Evolutionary conservation across 2,113 vertebrate species (phyloP).

Genomic region (Cephalopterus ornatus): DNA sequence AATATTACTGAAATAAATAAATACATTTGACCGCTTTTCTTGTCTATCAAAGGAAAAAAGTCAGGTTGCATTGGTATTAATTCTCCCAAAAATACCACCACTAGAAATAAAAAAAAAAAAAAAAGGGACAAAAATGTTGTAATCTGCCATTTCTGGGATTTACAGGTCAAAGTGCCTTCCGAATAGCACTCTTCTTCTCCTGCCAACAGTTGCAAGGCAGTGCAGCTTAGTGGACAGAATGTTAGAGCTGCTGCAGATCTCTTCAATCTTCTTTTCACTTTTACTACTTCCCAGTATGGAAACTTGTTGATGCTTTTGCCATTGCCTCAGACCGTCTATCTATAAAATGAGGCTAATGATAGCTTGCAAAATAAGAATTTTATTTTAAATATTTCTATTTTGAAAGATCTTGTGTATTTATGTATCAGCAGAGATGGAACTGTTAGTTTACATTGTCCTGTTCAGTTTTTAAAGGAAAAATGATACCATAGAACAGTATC

Average conservation of each 20-base stretch:
- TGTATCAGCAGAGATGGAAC: not conserved
- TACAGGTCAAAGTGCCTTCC: not conserved
- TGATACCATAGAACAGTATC: not conserved
- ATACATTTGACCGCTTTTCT: not conserved
- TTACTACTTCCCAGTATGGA: not conserved
- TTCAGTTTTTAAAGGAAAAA: not conserved
- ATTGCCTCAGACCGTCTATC: not conserved
- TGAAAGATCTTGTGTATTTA: not conserved
- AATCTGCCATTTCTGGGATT: not conserved
- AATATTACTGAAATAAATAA: not conserved
- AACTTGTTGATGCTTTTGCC: not conserved
- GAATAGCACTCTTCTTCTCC: not conserved
- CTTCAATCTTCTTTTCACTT: not conserved
- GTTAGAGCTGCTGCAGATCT: not conserved
- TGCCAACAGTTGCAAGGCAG: not conserved
- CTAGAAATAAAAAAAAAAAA: not conserved
- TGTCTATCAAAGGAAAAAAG: not conserved
- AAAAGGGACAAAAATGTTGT: not conserved
- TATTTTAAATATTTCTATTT: not conserved
- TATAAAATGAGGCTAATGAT: not conserved
- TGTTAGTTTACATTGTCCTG: not conserved
- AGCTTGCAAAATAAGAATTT: not conserved
- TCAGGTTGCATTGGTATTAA: not conserved
- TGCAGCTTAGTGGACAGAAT: not conserved
- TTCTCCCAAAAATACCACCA: not conserved